Base-by-base conservation (phyloP, 1,140 invertebrate species). In the Eriosoma lanigerum region DNA sequence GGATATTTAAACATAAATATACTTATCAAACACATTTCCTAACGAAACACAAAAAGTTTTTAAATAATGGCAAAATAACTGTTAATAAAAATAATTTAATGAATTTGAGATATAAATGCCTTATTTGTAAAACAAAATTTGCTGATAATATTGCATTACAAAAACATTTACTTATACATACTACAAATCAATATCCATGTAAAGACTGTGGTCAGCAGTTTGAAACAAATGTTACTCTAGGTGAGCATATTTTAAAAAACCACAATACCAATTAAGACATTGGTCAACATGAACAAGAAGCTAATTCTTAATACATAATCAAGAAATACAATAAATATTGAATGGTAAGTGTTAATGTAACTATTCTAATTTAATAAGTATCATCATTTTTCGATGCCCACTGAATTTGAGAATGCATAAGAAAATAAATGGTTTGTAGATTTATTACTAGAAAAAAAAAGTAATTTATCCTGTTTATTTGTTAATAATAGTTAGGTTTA, bases 181-280 rank as follows among this genome's bases (percentile, higher is more conserved):
- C 6, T 10, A 6, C 19, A 19, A 26, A 26, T 12, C 19, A 10
- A 17, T 52, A 72, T 29, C 26, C 19, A 13, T 72, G 68, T 50
- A 52, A 72, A 19, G 46, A 72, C 24, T 72, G 68, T 52, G 46
- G 17, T 52, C 68, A 72, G 26, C 17, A 29, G 8, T 72, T 72
- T 29, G 46, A 72, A 12, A 50, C 68, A n/a, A 72, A 72, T 52
- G 17, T 52, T 29, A 72, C 9, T n/a, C 24, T 72, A 6, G 17
- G 46, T 4, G 17, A 52, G 17, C 68, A 72, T 52, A 72, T 72
- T 29, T n/a, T 52, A 9, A 12, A 52, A 29, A 52, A 72, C 19
- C 68, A 72, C 9, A 26, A 1, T n/a, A 1, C 3, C 3, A n/a
- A 29, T 10, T 4, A 38, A 38, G 32, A 38, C 32, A n/a, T n/a